Conservation (phyloP, 2,888 invertebrate genomes). For the Eupithecia centaureata region DNA sequence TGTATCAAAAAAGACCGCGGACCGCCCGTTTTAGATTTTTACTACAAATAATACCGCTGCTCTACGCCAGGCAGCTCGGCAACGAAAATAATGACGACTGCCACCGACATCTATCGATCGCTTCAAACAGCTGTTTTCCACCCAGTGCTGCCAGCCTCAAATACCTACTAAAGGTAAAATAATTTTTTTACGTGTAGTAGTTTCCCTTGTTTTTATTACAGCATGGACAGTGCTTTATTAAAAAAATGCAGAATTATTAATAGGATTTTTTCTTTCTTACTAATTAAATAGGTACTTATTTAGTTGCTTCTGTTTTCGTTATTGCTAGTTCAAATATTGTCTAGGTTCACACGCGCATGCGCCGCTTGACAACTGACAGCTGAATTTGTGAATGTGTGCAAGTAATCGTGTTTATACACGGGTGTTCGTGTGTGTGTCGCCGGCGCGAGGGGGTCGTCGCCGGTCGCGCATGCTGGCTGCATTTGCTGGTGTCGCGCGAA, state of each 20-base stretch:
- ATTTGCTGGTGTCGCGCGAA: conserved; percentile 73
- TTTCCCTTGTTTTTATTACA: neutral
- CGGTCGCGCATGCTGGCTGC: conserved; percentile 67
- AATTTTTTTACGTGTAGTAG: neutral
- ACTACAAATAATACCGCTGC: conserved; percentile 81
- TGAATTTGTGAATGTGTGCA: conserved; percentile 25
- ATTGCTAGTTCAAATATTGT: neutral
- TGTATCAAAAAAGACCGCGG: conserved; percentile 70
- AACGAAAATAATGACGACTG: conserved; percentile 81
- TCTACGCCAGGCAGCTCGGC: conserved; percentile 51
- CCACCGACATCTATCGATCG: conserved; percentile 84
- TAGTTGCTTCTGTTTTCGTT: neutral
- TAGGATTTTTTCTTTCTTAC: conserved; percentile 12
- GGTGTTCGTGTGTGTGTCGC: conserved; percentile 45
- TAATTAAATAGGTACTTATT: neutral
- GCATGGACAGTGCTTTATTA: neutral
- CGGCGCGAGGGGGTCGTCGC: conserved; percentile 54
- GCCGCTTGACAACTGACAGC: conserved; percentile 24
- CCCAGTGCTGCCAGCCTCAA: conserved; percentile 60
- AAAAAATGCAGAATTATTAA: neutral
- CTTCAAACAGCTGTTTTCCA: conserved; percentile 67
- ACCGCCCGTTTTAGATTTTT: conserved; percentile 68
- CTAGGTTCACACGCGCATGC: conserved; percentile 42
- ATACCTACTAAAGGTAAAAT: neutral
- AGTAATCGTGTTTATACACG: conserved; percentile 37